These are phyloP conservation scores for Tyria jacobaeae DNA, from an alignment of 2,888 invertebrate species.

Conservation along the genomic window DNA sequence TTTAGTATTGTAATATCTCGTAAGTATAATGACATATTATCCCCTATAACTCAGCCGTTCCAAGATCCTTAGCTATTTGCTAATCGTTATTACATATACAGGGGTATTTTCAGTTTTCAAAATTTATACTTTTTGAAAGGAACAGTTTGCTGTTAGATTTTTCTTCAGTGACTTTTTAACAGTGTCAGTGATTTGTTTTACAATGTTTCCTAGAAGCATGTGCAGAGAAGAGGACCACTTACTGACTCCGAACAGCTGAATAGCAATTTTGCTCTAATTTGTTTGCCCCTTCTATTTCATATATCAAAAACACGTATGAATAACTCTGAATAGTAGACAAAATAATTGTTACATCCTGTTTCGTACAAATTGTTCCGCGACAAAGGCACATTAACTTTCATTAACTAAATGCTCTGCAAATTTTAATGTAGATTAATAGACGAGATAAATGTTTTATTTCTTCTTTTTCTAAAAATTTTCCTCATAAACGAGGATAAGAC, in stretches of 20 bases:
- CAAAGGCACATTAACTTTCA: slow-evolving; percentile 47
- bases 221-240: background rate
- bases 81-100: too few species aligned
- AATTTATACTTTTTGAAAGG: too few species aligned
- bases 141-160: too few species aligned
- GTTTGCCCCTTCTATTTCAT: background rate
- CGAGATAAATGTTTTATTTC: slow-evolving; percentile 33
- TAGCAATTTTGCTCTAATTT: background rate
- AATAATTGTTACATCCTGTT: slow-evolving; percentile 35
- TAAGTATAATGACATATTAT: too few species aligned
- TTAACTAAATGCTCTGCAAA: slow-evolving; percentile 39
- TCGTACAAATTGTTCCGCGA: slow-evolving; percentile 25
- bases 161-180: too few species aligned
- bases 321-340: slow-evolving; percentile 14
- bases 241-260: background rate
- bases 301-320: background rate
- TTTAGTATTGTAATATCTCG: too few species aligned
- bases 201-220: too few species aligned
- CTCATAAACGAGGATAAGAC: slow-evolving; percentile 28
- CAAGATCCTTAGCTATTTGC: too few species aligned
- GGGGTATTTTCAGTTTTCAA: too few species aligned
- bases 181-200: too few species aligned
- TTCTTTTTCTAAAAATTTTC: slow-evolving; percentile 32
- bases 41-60: too few species aligned
- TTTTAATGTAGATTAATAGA: slow-evolving; percentile 36